A percentile compares a stretch with the other conserved stretches of the same genome.
Evolutionary conservation across 64 coral and sea anemone species (phyloP).

Genomic region (Montipora sp.): DNA sequence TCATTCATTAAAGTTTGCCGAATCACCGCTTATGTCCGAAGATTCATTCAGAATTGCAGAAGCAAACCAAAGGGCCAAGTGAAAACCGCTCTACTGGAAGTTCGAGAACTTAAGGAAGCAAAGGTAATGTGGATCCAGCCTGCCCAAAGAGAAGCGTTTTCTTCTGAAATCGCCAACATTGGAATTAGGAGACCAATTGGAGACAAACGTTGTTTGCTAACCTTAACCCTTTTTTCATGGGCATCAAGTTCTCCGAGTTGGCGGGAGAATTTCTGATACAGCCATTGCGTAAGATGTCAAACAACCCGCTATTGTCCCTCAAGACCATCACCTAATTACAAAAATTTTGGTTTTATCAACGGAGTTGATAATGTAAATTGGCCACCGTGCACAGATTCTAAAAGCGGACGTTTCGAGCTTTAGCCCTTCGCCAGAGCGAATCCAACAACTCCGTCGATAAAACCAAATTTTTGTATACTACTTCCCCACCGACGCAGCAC

Average conservation of each 20-base stretch:
- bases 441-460: no score
- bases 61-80: neutral
- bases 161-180: neutral
- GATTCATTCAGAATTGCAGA: constrained; percentile 36
- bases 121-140: neutral
- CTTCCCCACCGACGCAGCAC: no score
- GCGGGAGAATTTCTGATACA: constrained; percentile 8
- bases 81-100: neutral
- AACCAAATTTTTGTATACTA: no score
- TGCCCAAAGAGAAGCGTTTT: constrained; percentile 1
- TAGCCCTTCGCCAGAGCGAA: no score
- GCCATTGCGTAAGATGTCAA: constrained; percentile 17
- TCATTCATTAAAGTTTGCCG: constrained; percentile 12
- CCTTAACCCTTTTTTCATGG: neutral
- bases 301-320: neutral
- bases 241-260: constrained; percentile 9
- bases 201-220: neutral
- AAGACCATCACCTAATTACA: neutral
- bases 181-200: neutral
- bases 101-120: constrained; percentile 16
- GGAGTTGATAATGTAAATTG: no score
- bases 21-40: constrained; percentile 22
- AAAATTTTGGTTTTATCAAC: no score
- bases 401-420: no score
- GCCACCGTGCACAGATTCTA: no score